phyloP scores from a whole-genome alignment of 2,113 vertebrate species.

The Myanophis thanlyinensis region DNA sequence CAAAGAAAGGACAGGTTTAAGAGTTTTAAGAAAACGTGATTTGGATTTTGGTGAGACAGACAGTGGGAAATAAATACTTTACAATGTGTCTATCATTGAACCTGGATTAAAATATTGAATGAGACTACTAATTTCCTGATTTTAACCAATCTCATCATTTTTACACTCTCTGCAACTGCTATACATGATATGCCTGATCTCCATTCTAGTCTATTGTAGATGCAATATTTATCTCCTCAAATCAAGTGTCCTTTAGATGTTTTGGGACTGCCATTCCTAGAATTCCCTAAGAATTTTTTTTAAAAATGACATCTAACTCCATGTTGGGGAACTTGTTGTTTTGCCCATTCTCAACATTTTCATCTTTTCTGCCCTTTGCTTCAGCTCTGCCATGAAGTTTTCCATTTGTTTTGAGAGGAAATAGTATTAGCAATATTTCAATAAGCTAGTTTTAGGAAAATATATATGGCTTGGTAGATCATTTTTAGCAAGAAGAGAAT shows the following conservation, averaged over 20 bases:
- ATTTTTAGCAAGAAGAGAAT: neutral
- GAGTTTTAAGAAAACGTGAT: neutral
- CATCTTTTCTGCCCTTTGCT: neutral
- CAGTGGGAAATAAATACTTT: neutral
- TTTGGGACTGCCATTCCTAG: neutral
- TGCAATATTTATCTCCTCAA: neutral
- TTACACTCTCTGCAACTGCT: neutral
- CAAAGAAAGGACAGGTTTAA: neutral
- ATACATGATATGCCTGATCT: neutral
- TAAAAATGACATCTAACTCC: neutral
- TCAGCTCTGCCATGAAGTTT: neutral
- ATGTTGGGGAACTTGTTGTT: neutral
- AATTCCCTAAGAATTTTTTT: neutral
- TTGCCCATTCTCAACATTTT: neutral
- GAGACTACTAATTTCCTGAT: neutral
- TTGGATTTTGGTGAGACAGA: neutral
- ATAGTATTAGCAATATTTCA: neutral
- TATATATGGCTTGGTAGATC: neutral
- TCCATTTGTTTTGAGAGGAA: neutral
- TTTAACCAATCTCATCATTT: neutral
- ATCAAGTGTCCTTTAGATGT: neutral
- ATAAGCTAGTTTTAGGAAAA: neutral
- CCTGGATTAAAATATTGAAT: neutral
- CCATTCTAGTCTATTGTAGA: neutral
- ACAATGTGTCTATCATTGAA: neutral